A percentile compares a stretch with the other conserved stretches of the same genome.
Conservation (phyloP, 2,113 vertebrate genomes). For the Dendropsophus ebraccatus region DNA sequence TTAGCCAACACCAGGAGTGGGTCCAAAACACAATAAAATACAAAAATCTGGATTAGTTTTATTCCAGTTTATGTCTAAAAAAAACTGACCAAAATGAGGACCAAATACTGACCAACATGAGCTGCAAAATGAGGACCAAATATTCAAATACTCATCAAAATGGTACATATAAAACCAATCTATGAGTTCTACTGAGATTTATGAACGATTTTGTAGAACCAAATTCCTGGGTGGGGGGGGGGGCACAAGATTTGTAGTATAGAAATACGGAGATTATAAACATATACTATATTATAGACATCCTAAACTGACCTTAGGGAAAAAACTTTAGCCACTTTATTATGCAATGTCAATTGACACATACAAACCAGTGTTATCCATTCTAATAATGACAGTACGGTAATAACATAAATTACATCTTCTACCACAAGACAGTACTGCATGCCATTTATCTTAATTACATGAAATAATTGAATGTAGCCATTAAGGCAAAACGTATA, state of each 20-base stretch:
- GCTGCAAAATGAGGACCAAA: no score
- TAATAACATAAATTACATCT: background rate
- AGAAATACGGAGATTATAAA: background rate
- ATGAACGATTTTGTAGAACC: no score
- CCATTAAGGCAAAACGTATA: conserved; percentile 24
- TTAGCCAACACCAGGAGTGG: no score
- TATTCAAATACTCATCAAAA: no score
- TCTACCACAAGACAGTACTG: background rate
- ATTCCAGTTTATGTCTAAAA: no score
- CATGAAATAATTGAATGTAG: conserved; percentile 11
- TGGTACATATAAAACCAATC: no score
- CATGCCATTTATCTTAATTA: conserved; percentile 8
- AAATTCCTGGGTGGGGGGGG: no score
- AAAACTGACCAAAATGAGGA: no score
- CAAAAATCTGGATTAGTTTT: no score
- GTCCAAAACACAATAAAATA: no score
- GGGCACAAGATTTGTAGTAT: background rate
- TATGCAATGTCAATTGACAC: background rate
- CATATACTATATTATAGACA: background rate
- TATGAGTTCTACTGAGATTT: no score
- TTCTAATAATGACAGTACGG: background rate
- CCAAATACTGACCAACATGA: no score
- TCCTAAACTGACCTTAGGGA: background rate
- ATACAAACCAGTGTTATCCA: background rate
- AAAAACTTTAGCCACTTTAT: background rate